These are phyloP conservation scores for Boulengerochromis microlepis DNA, from an alignment of 2,113 vertebrate species.

Conservation along the genomic window DNA sequence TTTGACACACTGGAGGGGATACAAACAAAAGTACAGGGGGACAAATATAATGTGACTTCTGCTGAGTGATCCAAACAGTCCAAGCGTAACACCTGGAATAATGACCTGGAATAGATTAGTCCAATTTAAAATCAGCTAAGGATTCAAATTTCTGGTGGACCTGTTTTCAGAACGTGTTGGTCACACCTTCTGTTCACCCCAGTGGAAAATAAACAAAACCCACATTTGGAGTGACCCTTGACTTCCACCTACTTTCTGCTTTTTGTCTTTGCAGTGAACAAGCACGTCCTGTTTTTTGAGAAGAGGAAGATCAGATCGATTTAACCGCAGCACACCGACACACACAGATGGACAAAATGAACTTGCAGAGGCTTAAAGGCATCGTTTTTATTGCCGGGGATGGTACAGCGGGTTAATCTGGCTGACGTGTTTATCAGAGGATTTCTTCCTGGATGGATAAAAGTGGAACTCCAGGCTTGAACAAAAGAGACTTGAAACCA, in stretches of 20 bases:
- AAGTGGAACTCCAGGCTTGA: not conserved
- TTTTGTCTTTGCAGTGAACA: constrained; percentile 77
- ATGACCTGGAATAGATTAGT: not conserved
- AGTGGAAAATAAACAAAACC: not conserved
- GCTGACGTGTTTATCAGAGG: not conserved
- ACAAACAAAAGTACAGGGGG: not conserved
- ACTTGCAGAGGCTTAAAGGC: not conserved
- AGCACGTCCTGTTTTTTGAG: constrained; percentile 90
- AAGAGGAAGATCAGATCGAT: constrained; percentile 91
- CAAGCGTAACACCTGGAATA: not conserved
- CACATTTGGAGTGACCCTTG: not conserved
- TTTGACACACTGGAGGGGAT: not conserved
- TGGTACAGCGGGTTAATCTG: not conserved
- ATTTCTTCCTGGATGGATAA: not conserved
- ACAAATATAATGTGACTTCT: not conserved
- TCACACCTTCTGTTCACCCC: not conserved
- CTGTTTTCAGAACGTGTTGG: not conserved
- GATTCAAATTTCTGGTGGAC: not conserved
- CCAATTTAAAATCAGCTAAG: not conserved
- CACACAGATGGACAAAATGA: constrained; percentile 1
- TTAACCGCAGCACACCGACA: constrained; percentile 42
- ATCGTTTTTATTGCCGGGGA: not conserved
- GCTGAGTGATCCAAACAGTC: not conserved
- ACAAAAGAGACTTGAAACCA: not conserved
- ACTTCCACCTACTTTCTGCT: not conserved